Evolutionary conservation across 2,888 invertebrate species (phyloP), one percentile per base, ranked within the genome.

Genomic region (Acanthococcus lagerstroemiae): DNA sequence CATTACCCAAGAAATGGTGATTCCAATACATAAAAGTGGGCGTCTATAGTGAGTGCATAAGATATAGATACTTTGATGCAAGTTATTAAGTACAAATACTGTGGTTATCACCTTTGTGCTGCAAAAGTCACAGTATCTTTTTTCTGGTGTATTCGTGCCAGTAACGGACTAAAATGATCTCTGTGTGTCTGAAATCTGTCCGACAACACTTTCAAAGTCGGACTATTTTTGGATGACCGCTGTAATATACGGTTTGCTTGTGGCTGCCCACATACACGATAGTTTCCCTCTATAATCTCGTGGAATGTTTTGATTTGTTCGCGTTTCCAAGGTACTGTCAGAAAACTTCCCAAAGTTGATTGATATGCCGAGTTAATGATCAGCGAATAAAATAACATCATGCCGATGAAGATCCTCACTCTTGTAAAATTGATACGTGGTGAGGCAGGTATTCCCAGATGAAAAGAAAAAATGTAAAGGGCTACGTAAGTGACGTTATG

Each of bases 301-400:
- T 46, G 26, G 27, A 57, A 60, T 2, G 54, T 55, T 46, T 60
- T 50, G 25, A 68, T 68, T 17, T 68, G 54, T n/a, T 57, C 45
- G 27, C 58, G 52, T 58, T 66, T 57, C 60, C 65, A 65, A 25
- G 65, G 68, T n/a, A 68, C 68, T n/a, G 68, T 66, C 17, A 68
- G 26, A 24, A 68, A 66, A 26, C 68, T 68, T 9, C 68, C 66
- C 26, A 67, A 19, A 5, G 67, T 55, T 2, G 60, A 60, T 25
- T 60, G 60, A 21, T 67, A 67, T 15, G 67, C 67, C 4, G 58
- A 55, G 2, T 37, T 25, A 12, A 60, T 60, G 22, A 67, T 45
- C 55, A 67, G 17, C 9, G 57, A 44, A 55, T 60, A 67, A 4
- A 60, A n/a, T 12, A 66, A 37, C 6, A 52, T 24, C 3, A 19